Evolutionary conservation across 1,140 invertebrate species (phyloP), one percentile per base, ranked within the genome.

Genomic region (Lasioglossum albipes): DNA sequence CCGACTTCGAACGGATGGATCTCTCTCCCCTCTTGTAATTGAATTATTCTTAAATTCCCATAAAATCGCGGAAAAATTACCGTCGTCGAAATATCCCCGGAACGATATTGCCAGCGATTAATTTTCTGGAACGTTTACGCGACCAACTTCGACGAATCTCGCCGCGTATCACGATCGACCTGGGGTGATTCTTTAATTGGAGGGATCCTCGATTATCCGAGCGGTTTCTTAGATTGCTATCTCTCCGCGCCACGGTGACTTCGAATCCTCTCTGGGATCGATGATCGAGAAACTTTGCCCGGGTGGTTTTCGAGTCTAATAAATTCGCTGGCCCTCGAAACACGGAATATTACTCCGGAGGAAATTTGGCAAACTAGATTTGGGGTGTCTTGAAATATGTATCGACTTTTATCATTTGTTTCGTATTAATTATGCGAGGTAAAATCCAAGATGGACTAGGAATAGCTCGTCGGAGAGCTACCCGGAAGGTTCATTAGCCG

Each of bases 41-140:
- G 93, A 93, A 93, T 93, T 93, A 93, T 93, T 93, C 92, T 93
- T 93, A 93, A 93, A 93, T 93, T 93, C 92, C 92, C 92, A 93
- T 93, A 93, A 93, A 93, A 93, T 93, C 90, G 90, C 87, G 90
- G 89, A 92, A 93, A 92, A 93, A 93, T 93, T 91, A 92, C 91
- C 88, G 81, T 73, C 75, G 64, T 36, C 75, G 74, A 68, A 68
- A 64, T 18, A 69, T 70, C 22, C 49, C 45, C 52, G 72, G 66
- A 69, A 66, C 75, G 86, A 91, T 91, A 92, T 92, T 89, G 91
- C 89, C 89, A 87, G 84, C 91, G 89, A 92, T 92, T 93, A 90
- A 93, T 93, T 93, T 93, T 93, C 91, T 90, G 92, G 89, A 91
- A 91, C 90, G 91, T 93, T 36, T 93, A 90, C 89, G 90, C 87